These are phyloP conservation scores for Globia sparganii DNA, from an alignment of 2,888 invertebrate genomes.

Conservation along the genomic window DNA sequence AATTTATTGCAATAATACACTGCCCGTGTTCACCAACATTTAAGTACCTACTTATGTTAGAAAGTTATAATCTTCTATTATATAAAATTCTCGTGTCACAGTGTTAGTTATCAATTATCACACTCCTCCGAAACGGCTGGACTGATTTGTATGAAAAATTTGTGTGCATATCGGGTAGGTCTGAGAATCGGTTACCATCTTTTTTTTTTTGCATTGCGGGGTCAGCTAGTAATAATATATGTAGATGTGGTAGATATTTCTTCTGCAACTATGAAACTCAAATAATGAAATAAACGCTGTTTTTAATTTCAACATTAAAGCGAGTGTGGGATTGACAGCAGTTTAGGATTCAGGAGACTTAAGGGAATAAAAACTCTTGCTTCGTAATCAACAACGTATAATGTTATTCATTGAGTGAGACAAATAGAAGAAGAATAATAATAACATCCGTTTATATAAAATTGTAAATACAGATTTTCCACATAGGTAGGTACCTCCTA, in stretches of 20 bases:
- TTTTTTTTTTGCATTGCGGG: too few species aligned
- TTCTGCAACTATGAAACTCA: not conserved
- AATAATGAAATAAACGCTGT: not conserved
- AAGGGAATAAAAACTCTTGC: not conserved
- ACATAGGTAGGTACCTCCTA: not conserved
- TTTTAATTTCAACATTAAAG: not conserved
- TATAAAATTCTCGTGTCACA: too few species aligned
- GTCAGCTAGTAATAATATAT: not conserved
- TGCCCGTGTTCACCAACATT: not conserved
- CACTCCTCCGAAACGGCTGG: too few species aligned
- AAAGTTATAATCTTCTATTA: too few species aligned
- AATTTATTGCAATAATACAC: not conserved
- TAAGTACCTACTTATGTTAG: not conserved
- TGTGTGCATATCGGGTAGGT: too few species aligned
- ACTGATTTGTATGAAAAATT: too few species aligned
- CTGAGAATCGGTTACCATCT: too few species aligned
- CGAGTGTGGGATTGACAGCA: not conserved
- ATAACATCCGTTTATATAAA: constrained; percentile 2
- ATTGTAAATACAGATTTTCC: not conserved
- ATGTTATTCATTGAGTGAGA: constrained; percentile 1
- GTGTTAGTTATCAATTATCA: too few species aligned
- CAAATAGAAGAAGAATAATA: not conserved
- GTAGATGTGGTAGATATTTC: not conserved
- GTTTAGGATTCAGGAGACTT: not conserved
- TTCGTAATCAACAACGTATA: constrained; percentile 13